These are phyloP conservation scores for Chrysaora quinquecirrha DNA, from an alignment of 30 jellyfish, hydroid and myxozoan genomes.

Conservation along the genomic window DNA sequence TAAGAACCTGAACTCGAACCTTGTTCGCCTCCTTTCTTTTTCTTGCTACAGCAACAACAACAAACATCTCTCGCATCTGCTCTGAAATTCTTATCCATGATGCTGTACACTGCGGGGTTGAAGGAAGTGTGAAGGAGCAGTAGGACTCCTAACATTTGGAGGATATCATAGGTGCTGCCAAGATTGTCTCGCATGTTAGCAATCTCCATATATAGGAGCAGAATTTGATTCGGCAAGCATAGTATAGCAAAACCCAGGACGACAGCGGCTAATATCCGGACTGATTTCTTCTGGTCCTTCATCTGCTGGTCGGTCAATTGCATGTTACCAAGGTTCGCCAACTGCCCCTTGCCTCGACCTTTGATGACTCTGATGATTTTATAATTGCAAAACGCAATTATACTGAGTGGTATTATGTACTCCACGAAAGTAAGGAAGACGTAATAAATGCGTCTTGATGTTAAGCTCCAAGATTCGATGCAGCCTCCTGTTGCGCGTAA, in stretches of 20 bases:
- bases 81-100: slow-evolving; percentile 52
- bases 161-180: slow-evolving; percentile 25
- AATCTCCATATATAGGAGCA: slow-evolving; percentile 28
- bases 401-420: slow-evolving; percentile 32
- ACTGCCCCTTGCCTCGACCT: background rate
- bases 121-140: slow-evolving; percentile 48
- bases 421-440: slow-evolving; percentile 13
- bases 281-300: slow-evolving; percentile 45
- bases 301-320: slow-evolving; percentile 10
- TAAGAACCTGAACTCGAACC: background rate
- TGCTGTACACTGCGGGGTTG: slow-evolving; percentile 57
- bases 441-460: background rate
- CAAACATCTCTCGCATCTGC: slow-evolving; percentile 30
- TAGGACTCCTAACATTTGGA: slow-evolving; percentile 38
- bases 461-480: background rate
- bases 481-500: slow-evolving; percentile 15
- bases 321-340: background rate
- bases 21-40: background rate
- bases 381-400: slow-evolving; percentile 49
- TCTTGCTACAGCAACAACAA: slow-evolving; percentile 32
- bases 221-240: slow-evolving; percentile 54
- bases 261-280: slow-evolving; percentile 45
- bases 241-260: slow-evolving; percentile 56
- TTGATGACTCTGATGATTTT: slow-evolving; percentile 21
- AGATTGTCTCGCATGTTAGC: background rate